Evolutionary conservation across 1,140 invertebrate genomes (phyloP).

Genomic region (Adoxophyes honmai): DNA sequence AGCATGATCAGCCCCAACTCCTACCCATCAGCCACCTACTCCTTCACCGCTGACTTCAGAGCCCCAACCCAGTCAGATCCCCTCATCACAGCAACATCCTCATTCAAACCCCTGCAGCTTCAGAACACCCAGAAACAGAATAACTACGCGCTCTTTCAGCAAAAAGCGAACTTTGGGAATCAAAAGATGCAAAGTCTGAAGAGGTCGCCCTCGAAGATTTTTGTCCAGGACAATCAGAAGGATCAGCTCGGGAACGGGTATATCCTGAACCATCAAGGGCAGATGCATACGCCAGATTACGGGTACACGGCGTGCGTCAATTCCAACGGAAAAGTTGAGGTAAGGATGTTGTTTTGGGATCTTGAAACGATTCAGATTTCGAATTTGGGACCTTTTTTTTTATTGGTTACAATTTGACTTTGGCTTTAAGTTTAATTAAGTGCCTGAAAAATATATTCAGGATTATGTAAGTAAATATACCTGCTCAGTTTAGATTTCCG

Average conservation of each 20-base stretch:
- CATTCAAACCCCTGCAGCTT: conserved; percentile 67
- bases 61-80: conserved; percentile 77
- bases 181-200: conserved; percentile 53
- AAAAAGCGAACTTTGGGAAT: conserved; percentile 47
- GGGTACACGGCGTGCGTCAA: conserved; percentile 57
- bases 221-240: conserved; percentile 49
- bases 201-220: conserved; percentile 54
- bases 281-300: conserved; percentile 62
- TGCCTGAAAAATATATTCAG: too few species aligned
- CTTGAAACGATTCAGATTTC: too few species aligned
- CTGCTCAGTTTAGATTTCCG: too few species aligned
- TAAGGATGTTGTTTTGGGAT: too few species aligned
- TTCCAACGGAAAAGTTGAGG: conserved; percentile 59
- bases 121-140: conserved; percentile 63
- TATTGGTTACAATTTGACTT: too few species aligned
- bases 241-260: conserved; percentile 53
- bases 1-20: conserved; percentile 79
- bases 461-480: too few species aligned
- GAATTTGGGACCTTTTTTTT: too few species aligned
- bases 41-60: conserved; percentile 87
- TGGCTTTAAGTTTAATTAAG: too few species aligned
- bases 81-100: conserved; percentile 68
- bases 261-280: conserved; percentile 53
- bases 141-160: conserved; percentile 57
- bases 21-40: conserved; percentile 84